These are phyloP conservation scores for Electrona antarctica DNA, from an alignment of 2,113 vertebrate genomes.

Conservation along the genomic window DNA sequence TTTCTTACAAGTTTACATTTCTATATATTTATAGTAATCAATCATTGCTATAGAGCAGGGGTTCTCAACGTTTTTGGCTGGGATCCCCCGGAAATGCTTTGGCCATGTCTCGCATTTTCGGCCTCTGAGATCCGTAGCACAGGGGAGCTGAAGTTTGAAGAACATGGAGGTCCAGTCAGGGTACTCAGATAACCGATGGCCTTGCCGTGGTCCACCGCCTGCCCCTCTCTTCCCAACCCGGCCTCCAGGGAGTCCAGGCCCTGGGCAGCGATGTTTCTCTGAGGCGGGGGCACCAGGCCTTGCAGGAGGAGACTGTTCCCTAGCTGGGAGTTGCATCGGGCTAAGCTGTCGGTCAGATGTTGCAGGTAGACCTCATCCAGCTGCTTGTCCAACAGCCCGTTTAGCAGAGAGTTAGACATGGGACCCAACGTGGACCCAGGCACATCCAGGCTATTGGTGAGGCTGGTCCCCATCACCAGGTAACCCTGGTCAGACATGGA, in stretches of 20 bases:
- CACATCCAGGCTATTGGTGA: constrained; percentile 58
- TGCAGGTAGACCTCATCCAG: constrained; percentile 89
- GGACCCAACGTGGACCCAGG: constrained; percentile 69
- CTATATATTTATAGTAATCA: no score
- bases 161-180: constrained; percentile 58
- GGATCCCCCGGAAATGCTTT: no score
- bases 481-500: constrained; percentile 67
- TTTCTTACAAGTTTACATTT: no score
- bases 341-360: constrained; percentile 86
- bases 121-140: constrained; percentile 84
- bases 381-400: constrained; percentile 86
- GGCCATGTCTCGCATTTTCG: neutral
- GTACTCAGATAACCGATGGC: constrained; percentile 70
- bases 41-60: no score
- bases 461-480: constrained; percentile 80
- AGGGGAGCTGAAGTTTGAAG: constrained; percentile 85
- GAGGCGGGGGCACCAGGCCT: constrained; percentile 77
- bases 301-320: constrained; percentile 77
- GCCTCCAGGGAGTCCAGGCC: constrained; percentile 70
- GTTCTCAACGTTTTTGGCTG: no score
- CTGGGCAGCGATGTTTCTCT: constrained; percentile 68
- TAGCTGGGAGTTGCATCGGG: constrained; percentile 80
- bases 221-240: constrained; percentile 57
- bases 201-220: constrained; percentile 47
- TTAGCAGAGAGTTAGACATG: constrained; percentile 86